Conservation (phyloP, 30 jellyfish, hydroid and myxozoan species). For the Clytia hemisphaerica region DNA sequence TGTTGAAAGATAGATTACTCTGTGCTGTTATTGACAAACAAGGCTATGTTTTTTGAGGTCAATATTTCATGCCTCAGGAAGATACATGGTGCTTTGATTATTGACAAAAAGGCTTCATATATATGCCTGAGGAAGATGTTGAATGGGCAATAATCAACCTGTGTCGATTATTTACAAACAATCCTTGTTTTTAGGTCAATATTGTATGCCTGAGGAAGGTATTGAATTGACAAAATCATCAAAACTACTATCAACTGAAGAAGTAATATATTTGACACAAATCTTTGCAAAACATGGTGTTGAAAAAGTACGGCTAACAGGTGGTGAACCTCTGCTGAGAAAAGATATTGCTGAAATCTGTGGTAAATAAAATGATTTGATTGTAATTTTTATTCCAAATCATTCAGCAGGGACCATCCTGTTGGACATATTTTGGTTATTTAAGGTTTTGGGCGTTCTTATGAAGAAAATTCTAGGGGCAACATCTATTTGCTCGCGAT, state of each 20-base stretch:
- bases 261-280: slow-evolving; percentile 52
- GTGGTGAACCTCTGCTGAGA: slow-evolving; percentile 96
- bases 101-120: too few relatives aligned
- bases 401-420: not conserved
- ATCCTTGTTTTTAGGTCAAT: slow-evolving; percentile 62
- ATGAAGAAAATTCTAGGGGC: too few relatives aligned
- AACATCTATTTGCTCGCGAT: too few relatives aligned
- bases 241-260: slow-evolving; percentile 46
- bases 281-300: slow-evolving; percentile 78
- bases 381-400: too few relatives aligned
- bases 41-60: slow-evolving; percentile 43
- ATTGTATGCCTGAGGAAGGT: slow-evolving; percentile 91
- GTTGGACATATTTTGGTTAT: not conserved
- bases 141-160: too few relatives aligned
- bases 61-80: slow-evolving; percentile 85
- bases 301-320: slow-evolving; percentile 83
- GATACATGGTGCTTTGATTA: too few relatives aligned
- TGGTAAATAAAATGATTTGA: slow-evolving; percentile 31
- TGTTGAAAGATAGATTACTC: too few relatives aligned
- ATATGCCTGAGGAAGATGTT: too few relatives aligned
- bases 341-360: slow-evolving; percentile 63
- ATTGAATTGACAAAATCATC: slow-evolving; percentile 40
- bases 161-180: too few relatives aligned
- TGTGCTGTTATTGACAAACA: not conserved
- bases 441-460: too few relatives aligned